Evolutionary conservation across 2,888 invertebrate genomes (phyloP).

Genomic region (Drosophila melanosoma): DNA sequence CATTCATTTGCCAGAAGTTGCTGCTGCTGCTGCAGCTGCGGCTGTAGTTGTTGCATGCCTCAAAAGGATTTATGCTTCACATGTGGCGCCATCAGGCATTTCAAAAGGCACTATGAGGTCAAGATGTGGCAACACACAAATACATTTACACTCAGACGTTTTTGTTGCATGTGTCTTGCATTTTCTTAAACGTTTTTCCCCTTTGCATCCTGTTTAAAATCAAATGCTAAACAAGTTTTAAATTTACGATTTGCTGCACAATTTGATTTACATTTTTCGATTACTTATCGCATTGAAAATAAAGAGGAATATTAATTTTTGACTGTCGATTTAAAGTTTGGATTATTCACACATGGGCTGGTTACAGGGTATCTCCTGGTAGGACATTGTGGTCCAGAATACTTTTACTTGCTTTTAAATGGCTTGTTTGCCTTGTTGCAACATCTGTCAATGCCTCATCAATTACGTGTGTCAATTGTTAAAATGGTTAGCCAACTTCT

Average conservation of each 20-base stretch:
- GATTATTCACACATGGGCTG: background rate
- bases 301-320: background rate
- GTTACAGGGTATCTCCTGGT: background rate
- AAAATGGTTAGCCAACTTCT: slow-evolving; percentile 38
- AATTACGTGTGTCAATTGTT: slow-evolving; percentile 34
- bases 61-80: slow-evolving; percentile 66
- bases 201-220: background rate
- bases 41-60: slow-evolving; percentile 18
- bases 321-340: background rate
- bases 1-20: slow-evolving; percentile 53
- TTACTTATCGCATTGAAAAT: background rate
- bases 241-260: background rate
- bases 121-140: slow-evolving; percentile 55
- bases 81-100: slow-evolving; percentile 59
- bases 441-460: slow-evolving; percentile 23
- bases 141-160: slow-evolving; percentile 6
- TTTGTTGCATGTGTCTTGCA: slow-evolving; percentile 27
- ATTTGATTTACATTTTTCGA: background rate
- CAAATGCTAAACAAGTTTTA: background rate
- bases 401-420: background rate
- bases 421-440: slow-evolving; percentile 4
- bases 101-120: slow-evolving; percentile 68
- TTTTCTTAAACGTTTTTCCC: slow-evolving; percentile 39
- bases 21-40: slow-evolving; percentile 10
- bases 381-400: background rate